Conservation (phyloP, 92 coral and sea anemone species). For the Zoanthus sociatus region DNA sequence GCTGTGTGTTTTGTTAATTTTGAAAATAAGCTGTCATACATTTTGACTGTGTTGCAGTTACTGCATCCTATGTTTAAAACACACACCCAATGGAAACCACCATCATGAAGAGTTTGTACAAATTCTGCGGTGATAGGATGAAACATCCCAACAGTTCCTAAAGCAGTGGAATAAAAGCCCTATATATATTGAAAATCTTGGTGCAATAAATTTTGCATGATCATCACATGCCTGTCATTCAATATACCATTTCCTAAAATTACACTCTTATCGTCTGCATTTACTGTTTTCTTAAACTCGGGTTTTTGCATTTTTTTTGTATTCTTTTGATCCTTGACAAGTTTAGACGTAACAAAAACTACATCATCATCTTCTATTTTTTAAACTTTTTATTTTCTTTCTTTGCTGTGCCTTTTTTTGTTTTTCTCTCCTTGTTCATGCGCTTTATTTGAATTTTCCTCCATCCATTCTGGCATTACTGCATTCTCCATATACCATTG, state of each 20-base stretch:
- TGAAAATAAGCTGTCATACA: slow-evolving; percentile 38
- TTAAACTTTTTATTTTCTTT: neutral
- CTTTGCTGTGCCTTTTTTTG: neutral
- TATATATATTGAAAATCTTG: slow-evolving; percentile 20
- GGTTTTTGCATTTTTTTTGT: neutral
- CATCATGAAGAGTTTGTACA: neutral
- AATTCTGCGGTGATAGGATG: too few species aligned
- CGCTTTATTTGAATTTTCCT: neutral
- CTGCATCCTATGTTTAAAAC: slow-evolving; percentile 42
- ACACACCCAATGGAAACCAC: slow-evolving; percentile 51
- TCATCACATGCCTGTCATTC: slow-evolving; percentile 24
- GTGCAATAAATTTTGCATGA: slow-evolving; percentile 41
- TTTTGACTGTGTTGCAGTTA: neutral
- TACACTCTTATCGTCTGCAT: too few species aligned
- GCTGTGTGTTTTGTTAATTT: slow-evolving; percentile 24
- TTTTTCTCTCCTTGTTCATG: neutral
- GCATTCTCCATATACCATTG: slow-evolving; percentile 7
- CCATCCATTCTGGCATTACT: neutral
- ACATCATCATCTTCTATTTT: neutral
- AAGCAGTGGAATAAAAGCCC: too few species aligned
- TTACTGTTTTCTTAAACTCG: neutral
- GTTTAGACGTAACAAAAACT: too few species aligned
- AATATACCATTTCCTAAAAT: too few species aligned
- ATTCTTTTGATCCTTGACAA: neutral
- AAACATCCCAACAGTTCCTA: too few species aligned